A percentile compares a stretch with the other conserved stretches of the same genome.
Conservation (phyloP, 2,113 vertebrate genomes). For the Sphaerodactylus townsendi region DNA sequence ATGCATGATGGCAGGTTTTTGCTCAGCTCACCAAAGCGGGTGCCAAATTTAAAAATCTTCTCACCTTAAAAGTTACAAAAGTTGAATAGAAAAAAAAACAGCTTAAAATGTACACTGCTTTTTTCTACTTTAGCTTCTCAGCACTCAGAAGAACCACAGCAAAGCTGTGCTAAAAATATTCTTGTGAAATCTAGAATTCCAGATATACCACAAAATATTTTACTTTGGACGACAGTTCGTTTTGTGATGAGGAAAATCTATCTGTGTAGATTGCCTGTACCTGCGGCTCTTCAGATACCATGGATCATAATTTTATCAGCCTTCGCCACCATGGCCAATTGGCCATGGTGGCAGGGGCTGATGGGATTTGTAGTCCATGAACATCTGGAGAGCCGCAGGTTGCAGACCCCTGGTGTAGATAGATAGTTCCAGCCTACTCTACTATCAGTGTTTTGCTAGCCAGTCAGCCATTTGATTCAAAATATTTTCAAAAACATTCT, state of each 20-base stretch:
- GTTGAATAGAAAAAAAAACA: neutral
- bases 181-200: neutral
- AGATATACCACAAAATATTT: neutral
- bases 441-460: no score
- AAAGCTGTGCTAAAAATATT: neutral
- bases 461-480: conserved; percentile 1
- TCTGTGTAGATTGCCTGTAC: no score
- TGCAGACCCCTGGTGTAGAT: no score
- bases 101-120: neutral
- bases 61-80: neutral
- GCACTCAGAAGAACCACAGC: neutral
- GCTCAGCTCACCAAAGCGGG: neutral
- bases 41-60: neutral
- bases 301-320: no score
- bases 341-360: no score
- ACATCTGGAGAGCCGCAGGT: no score
- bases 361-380: no score
- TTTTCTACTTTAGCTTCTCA: neutral
- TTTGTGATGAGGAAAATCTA: neutral
- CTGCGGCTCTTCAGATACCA: no score
- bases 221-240: neutral
- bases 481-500: neutral
- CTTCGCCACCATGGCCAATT: no score
- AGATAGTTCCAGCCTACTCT: no score
- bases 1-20: neutral